Base-by-base conservation (phyloP, 2,113 vertebrate species). In the Donacobius atricapilla region DNA sequence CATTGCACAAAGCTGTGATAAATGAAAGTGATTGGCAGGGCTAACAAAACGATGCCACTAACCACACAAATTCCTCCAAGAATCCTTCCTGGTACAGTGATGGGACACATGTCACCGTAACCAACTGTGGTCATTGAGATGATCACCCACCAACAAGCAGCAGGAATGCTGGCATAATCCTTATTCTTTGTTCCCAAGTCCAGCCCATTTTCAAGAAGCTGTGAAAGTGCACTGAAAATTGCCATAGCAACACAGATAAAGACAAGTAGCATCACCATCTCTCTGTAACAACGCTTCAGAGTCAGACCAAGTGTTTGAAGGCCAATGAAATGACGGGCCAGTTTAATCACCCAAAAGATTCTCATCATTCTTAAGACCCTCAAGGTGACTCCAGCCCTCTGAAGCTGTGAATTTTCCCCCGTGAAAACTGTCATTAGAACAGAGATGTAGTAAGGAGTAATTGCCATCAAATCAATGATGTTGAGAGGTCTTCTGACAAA, bases 101-200 rank as follows among this genome's bases (percentile, higher is more conserved):
- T 98, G 58, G 99, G 99, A 96, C 99, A 99, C 97, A 99, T 99
- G 89, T 99, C 99, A 89, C 99, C 99, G 61, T 99, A 99, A 92
- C 99, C 99, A 94, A 99, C 99, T 1, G 99, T 99, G 83, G 99
- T 99, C 99, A 99, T 99, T 51, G 99, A 99, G 98, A 99, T 99
- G 97, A 99, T 99, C 97, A 99, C 99, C 99, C 99, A 99, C 99
- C 99, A 99, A 97, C 99, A 99, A 89, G 99, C 99, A 45, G 99
- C 99, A 6, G 99, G 99, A 97, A 99, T 99, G 98, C 99, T 99
- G 97, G 99, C 98, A 77, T 99, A 99, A 97, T 99, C 99, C 83
- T 98, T 98, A 95, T 99, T 99, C 97, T 98, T 98, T 84, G 97
- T 96, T 86, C 98, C 99, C 97, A 99, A 98, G 98, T 99, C 87